These are phyloP conservation scores for Cetoscarus ocellatus DNA, from an alignment of 2,797 vertebrate species.

Conservation along the genomic window DNA sequence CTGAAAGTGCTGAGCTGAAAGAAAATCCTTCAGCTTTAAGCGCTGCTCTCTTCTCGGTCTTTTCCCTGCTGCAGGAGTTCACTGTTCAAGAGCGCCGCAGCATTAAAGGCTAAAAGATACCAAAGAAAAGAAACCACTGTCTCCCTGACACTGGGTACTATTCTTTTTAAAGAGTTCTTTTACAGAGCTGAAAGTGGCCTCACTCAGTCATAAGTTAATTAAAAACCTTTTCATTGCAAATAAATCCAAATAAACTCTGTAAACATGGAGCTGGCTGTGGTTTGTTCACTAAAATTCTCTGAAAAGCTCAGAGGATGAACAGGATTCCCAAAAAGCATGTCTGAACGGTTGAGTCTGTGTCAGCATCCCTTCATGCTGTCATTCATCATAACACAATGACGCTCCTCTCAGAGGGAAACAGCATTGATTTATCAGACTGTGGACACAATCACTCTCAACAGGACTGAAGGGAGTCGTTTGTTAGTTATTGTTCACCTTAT, in stretches of 20 bases:
- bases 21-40: conserved; percentile 17
- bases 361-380: neutral
- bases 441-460: neutral
- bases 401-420: neutral
- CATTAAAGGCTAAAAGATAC: neutral
- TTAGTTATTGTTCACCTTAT: neutral
- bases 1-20: conserved; percentile 1
- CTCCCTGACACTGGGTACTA: neutral
- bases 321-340: neutral
- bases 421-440: neutral
- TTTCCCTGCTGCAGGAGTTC: neutral
- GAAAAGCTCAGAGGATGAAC: neutral
- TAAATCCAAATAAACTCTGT: neutral
- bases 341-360: neutral
- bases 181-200: neutral
- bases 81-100: neutral
- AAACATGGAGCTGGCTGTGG: neutral
- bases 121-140: conserved; percentile 1
- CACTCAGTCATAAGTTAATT: neutral
- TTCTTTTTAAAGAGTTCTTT: neutral
- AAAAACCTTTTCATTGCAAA: neutral
- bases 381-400: neutral
- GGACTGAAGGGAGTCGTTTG: neutral
- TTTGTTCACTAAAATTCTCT: neutral
- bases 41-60: conserved; percentile 15